Base-by-base conservation (phyloP, 1,140 invertebrate species). In the Asobara japonica region DNA sequence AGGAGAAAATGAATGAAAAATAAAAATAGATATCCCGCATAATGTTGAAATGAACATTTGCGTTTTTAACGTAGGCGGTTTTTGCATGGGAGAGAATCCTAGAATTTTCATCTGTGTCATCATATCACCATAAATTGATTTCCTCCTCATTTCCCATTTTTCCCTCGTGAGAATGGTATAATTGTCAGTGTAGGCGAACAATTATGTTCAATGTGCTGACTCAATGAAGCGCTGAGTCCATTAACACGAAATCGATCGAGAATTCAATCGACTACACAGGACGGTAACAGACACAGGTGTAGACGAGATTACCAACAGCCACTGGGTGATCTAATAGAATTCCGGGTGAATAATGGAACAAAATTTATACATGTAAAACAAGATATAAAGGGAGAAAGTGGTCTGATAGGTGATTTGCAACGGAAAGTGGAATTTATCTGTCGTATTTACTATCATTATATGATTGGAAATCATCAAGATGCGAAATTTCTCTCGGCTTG, bases 211-310 rank as follows among this genome's bases (percentile, higher is more conserved):
- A 56, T 22, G 51, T 56, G 51, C 51, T 56, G 60, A 62, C 60
- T 62, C 60, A 62, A 62, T 62, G 60, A 62, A 62, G 29, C 25
- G 13, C 29, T 29, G 27, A 62, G 60, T 62, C 25, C 60, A 62
- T 62, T 62, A 29, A 62, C 60, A 31, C 27, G 27, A 62, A 56
- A 62, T 62, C 60, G 29, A 62, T 62, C 16, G 60, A 30, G 29
- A 62, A 62, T 62, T 62, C 60, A 62, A 62, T 62, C 27, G 60
- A 62, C 3, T 30, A 62, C 25, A 62, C 29, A 30, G 13, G 13
- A 62, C n/a, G 29, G n/a, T 1, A 16, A 6, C 29, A 16, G 29
- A 30, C 60, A 62, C 60, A 62, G 29, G 29, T 31, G 60, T 29
- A 62, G 31, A 13, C 27, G 29, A 62, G 60, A 62, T 62, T 62